These are phyloP conservation scores for Dromas ardeola DNA, from an alignment of 2,113 vertebrate species.

Conservation along the genomic window DNA sequence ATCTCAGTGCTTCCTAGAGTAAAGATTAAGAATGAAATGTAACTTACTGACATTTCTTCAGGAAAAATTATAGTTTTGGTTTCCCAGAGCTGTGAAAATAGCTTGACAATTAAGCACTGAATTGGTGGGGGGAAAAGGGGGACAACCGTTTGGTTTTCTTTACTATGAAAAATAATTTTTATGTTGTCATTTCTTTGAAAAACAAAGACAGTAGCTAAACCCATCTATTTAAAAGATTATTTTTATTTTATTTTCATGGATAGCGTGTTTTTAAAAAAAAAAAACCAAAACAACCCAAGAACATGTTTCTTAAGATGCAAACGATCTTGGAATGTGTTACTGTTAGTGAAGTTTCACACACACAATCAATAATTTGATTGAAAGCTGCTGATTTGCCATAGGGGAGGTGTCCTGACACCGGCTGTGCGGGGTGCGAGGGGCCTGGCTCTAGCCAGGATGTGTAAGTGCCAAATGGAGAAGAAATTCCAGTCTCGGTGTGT, in stretches of 20 bases:
- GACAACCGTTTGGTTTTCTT: background rate
- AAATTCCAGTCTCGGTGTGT: background rate
- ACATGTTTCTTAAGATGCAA: background rate
- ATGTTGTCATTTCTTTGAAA: background rate
- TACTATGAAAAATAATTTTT: background rate
- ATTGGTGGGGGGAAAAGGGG: background rate
- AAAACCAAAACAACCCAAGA: background rate
- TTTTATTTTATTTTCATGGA: background rate
- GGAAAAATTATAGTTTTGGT: too few relatives aligned
- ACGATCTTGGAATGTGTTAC: background rate
- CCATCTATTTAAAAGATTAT: background rate
- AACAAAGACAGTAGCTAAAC: background rate
- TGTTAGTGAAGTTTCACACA: background rate
- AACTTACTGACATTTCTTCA: too few relatives aligned
- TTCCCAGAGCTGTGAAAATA: background rate
- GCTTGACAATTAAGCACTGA: background rate
- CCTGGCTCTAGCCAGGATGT: background rate
- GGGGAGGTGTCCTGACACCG: background rate
- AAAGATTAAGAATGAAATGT: background rate
- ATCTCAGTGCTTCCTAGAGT: background rate
- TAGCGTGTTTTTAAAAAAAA: background rate
- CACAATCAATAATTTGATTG: background rate
- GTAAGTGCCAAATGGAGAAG: background rate
- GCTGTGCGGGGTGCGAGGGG: background rate
- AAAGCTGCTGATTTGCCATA: background rate